phyloP scores from a whole-genome alignment of 2,888 invertebrate genomes.

The Agrotis segetum region DNA sequence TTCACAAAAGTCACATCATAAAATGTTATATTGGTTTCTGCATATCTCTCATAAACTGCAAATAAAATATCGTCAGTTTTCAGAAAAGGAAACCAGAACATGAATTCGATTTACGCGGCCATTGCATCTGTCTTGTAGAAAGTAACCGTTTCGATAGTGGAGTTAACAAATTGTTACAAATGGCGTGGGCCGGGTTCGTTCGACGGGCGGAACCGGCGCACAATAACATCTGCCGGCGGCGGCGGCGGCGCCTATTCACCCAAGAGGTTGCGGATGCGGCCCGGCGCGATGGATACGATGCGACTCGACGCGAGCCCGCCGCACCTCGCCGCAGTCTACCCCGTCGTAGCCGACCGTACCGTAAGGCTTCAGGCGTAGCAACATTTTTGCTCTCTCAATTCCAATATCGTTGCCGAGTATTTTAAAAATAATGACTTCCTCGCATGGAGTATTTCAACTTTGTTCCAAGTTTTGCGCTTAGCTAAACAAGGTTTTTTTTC shows the following conservation, averaged over 20 bases:
- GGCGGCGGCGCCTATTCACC: conserved; percentile 53
- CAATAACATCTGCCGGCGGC: conserved; percentile 66
- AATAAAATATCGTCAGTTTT: conserved; percentile 42
- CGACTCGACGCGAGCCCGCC: conserved; percentile 19
- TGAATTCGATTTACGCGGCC: conserved; percentile 59
- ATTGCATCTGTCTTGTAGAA: conserved; percentile 65
- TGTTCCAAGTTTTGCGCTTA: conserved; percentile 30
- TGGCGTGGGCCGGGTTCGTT: conserved; percentile 58
- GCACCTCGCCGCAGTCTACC: conserved; percentile 28
- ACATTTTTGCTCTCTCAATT: conserved; percentile 48
- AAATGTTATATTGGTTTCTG: neutral
- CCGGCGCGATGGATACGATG: conserved; percentile 25
- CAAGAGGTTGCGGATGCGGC: conserved; percentile 53
- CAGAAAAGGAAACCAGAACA: conserved; percentile 49
- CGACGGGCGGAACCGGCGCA: conserved; percentile 65
- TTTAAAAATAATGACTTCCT: conserved; percentile 66
- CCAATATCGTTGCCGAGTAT: conserved; percentile 47
- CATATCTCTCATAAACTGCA: conserved; percentile 20
- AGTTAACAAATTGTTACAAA: conserved; percentile 81
- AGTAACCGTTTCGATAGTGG: conserved; percentile 60
- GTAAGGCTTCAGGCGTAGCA: conserved; percentile 46
- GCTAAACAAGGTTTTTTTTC: conserved; percentile 31
- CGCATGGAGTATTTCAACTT: conserved; percentile 38
- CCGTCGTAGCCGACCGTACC: conserved; percentile 30
- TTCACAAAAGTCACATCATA: conserved; percentile 8